Percentiles rank a stretch among this genome's conserved stretches.
These are phyloP conservation scores for Megaceryle torquata DNA, from an alignment of 2,113 vertebrate species.

Conservation along the genomic window DNA sequence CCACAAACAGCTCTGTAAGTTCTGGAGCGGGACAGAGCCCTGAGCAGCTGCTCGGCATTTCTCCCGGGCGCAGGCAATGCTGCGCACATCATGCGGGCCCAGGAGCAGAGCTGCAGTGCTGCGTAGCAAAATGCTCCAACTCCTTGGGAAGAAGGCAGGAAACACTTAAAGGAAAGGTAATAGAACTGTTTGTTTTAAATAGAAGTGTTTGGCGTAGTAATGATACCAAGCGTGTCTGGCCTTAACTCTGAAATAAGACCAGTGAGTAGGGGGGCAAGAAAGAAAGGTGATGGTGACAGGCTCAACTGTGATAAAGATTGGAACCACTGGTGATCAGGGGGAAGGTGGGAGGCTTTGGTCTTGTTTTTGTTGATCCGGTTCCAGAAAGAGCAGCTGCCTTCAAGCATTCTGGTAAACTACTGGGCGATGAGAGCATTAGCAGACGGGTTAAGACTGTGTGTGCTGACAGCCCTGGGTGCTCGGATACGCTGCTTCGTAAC, in stretches of 20 bases:
- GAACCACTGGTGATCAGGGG: accelerated
- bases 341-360: no score
- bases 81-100: accelerated
- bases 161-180: accelerated
- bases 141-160: accelerated
- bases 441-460: not conserved
- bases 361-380: no score
- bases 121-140: accelerated
- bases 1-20: accelerated
- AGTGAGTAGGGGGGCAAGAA: not conserved
- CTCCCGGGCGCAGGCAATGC: accelerated
- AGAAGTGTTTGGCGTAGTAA: no score
- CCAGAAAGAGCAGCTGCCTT: not conserved
- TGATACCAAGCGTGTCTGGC: accelerated
- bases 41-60: not conserved
- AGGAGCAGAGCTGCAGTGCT: accelerated
- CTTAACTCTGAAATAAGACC: no score
- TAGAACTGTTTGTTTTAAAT: no score
- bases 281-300: accelerated
- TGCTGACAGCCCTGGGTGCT: not conserved
- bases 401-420: not conserved
- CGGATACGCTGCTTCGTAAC: accelerated
- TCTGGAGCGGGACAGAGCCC: accelerated
- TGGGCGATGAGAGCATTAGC: accelerated
- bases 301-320: accelerated